These are phyloP conservation scores for Potorous gilbertii DNA, from an alignment of 2,797 vertebrate genomes.

Conservation along the genomic window DNA sequence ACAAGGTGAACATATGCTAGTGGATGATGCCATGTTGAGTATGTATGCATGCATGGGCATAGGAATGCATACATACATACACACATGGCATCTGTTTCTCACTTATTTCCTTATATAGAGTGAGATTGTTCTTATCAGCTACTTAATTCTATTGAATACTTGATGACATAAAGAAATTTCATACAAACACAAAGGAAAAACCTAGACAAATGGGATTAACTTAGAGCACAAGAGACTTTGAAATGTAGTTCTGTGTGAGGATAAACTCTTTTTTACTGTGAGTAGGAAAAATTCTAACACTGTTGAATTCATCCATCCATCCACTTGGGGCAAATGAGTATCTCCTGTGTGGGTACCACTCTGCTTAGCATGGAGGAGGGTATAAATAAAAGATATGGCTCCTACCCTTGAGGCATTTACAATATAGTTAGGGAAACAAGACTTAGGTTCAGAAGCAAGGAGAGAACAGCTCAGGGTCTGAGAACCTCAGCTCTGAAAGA, in stretches of 20 bases:
- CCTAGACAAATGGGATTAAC: slow-evolving; percentile 2
- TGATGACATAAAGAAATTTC: neutral
- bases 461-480: neutral
- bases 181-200: slow-evolving; percentile 33
- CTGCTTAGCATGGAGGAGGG: neutral
- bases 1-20: neutral
- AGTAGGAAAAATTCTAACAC: neutral
- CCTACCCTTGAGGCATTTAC: neutral
- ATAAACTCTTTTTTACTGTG: slow-evolving; percentile 24
- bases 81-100: neutral
- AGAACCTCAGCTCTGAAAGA: neutral
- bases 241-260: neutral
- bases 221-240: slow-evolving; percentile 25
- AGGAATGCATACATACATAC: neutral
- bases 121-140: neutral
- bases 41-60: neutral
- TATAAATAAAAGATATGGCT: neutral
- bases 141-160: neutral
- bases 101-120: neutral
- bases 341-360: neutral
- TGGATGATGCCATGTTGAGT: neutral
- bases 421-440: slow-evolving; percentile 17
- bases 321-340: slow-evolving; percentile 11
- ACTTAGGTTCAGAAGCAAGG: neutral
- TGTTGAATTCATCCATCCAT: neutral